Percentiles rank a stretch among this genome's conserved stretches.
Evolutionary conservation across 2,113 vertebrate genomes (phyloP).

Genomic region (Siniperca chuatsi): DNA sequence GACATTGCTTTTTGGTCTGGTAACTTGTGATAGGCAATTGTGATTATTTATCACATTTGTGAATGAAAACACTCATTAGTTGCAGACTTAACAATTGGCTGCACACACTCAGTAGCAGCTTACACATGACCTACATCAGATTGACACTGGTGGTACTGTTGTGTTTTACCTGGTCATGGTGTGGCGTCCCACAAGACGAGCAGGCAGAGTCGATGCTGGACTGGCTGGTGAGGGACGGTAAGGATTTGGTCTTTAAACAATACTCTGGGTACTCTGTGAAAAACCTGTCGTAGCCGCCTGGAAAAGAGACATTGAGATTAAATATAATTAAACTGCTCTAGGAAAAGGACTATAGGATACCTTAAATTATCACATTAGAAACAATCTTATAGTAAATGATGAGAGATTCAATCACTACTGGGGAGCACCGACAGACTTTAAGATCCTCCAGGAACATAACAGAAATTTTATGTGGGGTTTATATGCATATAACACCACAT

Average conservation of each 20-base stretch:
- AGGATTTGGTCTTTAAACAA: slow-evolving; percentile 86
- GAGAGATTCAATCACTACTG: background rate
- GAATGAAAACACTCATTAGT: background rate
- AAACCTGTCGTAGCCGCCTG: slow-evolving; percentile 95
- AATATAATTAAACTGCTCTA: background rate
- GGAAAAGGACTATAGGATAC: background rate
- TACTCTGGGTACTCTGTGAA: slow-evolving; percentile 91
- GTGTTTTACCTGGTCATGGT: slow-evolving; percentile 92
- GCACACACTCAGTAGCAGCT: background rate
- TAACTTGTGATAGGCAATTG: background rate
- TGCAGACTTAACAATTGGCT: background rate
- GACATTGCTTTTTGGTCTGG: background rate
- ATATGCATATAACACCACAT: background rate
- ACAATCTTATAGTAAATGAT: background rate
- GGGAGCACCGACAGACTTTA: background rate
- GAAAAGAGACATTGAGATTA: slow-evolving; percentile 15
- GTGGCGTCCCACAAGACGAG: slow-evolving; percentile 94
- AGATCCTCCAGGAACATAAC: background rate
- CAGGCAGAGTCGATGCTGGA: slow-evolving; percentile 88
- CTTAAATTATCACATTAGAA: background rate
- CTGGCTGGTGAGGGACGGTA: slow-evolving; percentile 86
- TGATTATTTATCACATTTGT: background rate
- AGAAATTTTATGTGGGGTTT: background rate
- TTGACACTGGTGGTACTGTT: background rate
- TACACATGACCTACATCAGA: background rate